Conservation (phyloP, 2,797 vertebrate species). For the Anas acuta region DNA sequence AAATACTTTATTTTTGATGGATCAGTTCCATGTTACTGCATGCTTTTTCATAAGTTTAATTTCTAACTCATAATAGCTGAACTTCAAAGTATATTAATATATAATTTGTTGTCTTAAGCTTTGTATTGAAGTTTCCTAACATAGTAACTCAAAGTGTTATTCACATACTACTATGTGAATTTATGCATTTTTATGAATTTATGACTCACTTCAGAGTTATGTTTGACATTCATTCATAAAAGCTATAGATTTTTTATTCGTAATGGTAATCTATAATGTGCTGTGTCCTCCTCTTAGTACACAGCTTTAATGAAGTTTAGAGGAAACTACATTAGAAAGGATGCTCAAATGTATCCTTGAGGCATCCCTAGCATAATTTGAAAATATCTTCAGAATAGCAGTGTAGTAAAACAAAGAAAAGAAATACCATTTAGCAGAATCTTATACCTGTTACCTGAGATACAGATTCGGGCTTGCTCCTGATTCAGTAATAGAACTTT, state of each 20-base stretch:
- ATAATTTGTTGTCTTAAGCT: background rate
- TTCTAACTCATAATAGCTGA: background rate
- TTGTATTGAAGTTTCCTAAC: background rate
- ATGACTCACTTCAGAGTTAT: background rate
- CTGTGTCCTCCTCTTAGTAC: background rate
- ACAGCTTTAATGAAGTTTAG: background rate
- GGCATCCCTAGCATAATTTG: background rate
- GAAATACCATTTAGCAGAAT: background rate
- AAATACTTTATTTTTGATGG: background rate
- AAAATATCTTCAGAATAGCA: background rate
- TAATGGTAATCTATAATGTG: background rate
- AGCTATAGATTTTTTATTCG: background rate
- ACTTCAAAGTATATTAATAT: background rate
- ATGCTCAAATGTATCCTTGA: background rate
- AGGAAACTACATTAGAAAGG: background rate
- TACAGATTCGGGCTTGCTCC: background rate
- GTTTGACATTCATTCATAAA: background rate
- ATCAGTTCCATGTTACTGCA: background rate
- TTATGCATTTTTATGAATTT: background rate
- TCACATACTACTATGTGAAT: background rate
- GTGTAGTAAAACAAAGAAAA: background rate
- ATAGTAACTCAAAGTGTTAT: background rate
- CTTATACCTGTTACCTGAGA: background rate
- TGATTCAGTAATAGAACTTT: background rate
- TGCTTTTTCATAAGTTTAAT: background rate